These are phyloP conservation scores for Trachymyrmex cornetzi DNA, from an alignment of 1,140 invertebrate genomes.

Conservation along the genomic window DNA sequence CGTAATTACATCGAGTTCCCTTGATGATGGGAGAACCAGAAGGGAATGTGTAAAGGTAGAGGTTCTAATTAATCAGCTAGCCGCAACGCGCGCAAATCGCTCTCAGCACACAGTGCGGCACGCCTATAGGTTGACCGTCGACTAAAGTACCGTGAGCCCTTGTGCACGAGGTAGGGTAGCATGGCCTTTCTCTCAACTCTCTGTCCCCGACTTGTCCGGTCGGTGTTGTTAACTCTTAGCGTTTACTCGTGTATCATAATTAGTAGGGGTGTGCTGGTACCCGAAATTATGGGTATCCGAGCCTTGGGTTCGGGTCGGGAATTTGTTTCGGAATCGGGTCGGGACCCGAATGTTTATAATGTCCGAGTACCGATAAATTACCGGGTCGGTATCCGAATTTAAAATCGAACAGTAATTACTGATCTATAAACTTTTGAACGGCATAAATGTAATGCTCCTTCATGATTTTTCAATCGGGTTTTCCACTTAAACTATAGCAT, in stretches of 20 bases:
- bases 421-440: too few species aligned
- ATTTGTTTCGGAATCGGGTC: too few species aligned
- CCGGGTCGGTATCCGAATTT: too few species aligned
- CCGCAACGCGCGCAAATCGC: constrained; percentile 66
- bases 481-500: too few species aligned
- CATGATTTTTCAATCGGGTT: too few species aligned
- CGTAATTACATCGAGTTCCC: constrained; percentile 64
- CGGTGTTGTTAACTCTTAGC: constrained; percentile 38
- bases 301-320: too few species aligned
- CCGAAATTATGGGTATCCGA: too few species aligned
- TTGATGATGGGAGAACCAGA: constrained; percentile 40
- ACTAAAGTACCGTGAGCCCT: constrained; percentile 38
- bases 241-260: neutral
- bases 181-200: neutral
- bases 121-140: constrained; percentile 65
- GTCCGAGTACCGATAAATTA: too few species aligned
- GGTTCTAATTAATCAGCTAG: constrained; percentile 73
- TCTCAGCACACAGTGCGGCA: constrained; percentile 38
- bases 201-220: neutral
- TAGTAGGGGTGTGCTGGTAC: too few species aligned
- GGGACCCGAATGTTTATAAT: too few species aligned
- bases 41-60: constrained; percentile 36
- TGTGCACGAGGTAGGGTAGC: neutral
- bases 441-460: too few species aligned
- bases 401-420: too few species aligned